These are phyloP conservation scores for Syrphus vitripennis DNA, from an alignment of 2,888 invertebrate species.

Conservation along the genomic window DNA sequence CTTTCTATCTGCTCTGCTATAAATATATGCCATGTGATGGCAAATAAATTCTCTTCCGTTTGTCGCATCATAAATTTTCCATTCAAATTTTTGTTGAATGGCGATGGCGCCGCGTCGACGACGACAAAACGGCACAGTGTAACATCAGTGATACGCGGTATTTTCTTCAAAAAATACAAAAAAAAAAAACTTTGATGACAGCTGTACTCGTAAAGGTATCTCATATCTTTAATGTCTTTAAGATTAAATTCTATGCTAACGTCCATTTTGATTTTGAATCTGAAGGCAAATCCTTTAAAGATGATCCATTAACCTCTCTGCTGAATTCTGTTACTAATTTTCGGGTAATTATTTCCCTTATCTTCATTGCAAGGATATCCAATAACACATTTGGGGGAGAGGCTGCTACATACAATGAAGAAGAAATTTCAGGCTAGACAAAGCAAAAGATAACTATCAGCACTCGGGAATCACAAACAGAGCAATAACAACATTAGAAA, in stretches of 20 bases:
- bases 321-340: conserved; percentile 54
- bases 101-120: conserved; percentile 1
- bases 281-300: background rate
- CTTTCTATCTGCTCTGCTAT: background rate
- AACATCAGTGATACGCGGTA: conserved; percentile 55
- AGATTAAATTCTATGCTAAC: background rate
- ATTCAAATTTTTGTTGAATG: conserved; percentile 66
- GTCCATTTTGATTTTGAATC: too few species aligned
- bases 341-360: conserved; percentile 69
- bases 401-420: background rate
- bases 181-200: conserved; percentile 43
- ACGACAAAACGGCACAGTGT: conserved; percentile 43
- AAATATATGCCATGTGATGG: conserved; percentile 65
- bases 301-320: background rate
- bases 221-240: background rate
- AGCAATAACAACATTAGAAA: conserved; percentile 47
- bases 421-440: conserved; percentile 40
- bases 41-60: conserved; percentile 69
- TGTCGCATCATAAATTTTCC: conserved; percentile 71
- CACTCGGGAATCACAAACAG: conserved; percentile 36
- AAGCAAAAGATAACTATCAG: conserved; percentile 65
- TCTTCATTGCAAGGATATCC: conserved; percentile 25
- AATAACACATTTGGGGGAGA: conserved; percentile 4
- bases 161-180: background rate
- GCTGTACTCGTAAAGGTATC: conserved; percentile 20